Evolutionary conservation across 2,888 invertebrate species (phyloP).

Genomic region (Thera britannica): DNA sequence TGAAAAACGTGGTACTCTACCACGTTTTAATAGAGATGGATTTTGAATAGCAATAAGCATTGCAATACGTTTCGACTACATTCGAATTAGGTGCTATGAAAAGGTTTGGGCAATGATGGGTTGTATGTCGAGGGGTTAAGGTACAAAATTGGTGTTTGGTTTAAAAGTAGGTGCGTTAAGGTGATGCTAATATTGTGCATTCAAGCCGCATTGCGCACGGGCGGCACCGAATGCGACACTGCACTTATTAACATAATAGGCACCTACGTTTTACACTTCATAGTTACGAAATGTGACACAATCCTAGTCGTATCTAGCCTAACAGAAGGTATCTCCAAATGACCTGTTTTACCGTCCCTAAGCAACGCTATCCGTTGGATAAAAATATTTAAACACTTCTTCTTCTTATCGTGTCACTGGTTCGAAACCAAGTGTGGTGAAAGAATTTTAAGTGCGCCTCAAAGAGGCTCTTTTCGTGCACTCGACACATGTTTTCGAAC

Average conservation of each 20-base stretch:
- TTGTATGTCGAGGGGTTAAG: constrained; percentile 25
- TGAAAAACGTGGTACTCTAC: constrained; percentile 18
- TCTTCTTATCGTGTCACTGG: too few species aligned
- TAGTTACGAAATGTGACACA: constrained; percentile 33
- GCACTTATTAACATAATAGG: constrained; percentile 42
- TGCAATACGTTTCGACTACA: constrained; percentile 12
- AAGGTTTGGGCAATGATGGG: constrained; percentile 6
- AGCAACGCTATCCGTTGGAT: too few species aligned
- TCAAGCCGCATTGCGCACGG: constrained; percentile 50
- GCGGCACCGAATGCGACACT: constrained; percentile 40
- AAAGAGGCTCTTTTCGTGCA: too few species aligned
- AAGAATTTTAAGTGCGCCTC: too few species aligned
- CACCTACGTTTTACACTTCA: constrained; percentile 32
- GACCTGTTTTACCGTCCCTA: too few species aligned
- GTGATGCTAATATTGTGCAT: constrained; percentile 56
- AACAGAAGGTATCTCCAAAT: background rate
- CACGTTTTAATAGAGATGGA: constrained; percentile 14
- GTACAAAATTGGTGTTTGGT: constrained; percentile 22
- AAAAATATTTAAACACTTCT: too few species aligned
- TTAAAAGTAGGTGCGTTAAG: constrained; percentile 39
- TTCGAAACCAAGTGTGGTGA: too few species aligned
- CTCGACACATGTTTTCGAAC: too few species aligned
- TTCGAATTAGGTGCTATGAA: constrained; percentile 10
- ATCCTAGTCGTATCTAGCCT: background rate
- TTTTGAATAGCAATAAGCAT: constrained; percentile 16